Conservation (phyloP, 2,888 invertebrate species). For the Quadriops clusia region DNA sequence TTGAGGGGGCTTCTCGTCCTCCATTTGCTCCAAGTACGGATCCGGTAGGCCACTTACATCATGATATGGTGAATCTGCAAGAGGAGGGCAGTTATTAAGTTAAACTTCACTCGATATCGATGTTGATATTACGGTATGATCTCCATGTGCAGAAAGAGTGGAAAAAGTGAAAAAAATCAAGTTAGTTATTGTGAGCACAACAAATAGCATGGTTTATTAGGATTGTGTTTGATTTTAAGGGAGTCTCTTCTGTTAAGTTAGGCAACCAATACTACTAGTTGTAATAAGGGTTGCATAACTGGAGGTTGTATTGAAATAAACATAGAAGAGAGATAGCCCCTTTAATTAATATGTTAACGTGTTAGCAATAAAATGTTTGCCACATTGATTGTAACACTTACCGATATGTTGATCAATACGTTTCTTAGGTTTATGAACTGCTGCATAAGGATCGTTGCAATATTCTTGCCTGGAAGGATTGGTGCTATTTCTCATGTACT, state of each 20-base stretch:
- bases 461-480: slow-evolving; percentile 80
- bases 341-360: too few relatives aligned
- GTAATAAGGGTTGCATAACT: too few relatives aligned
- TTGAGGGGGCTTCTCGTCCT: slow-evolving; percentile 74
- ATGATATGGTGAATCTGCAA: slow-evolving; percentile 81
- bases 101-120: too few relatives aligned
- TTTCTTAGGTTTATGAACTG: slow-evolving; percentile 83
- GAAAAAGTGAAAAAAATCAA: too few relatives aligned
- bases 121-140: not conserved
- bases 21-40: slow-evolving; percentile 70
- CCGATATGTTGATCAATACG: slow-evolving; percentile 78
- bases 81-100: slow-evolving; percentile 16
- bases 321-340: too few relatives aligned
- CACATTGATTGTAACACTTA: slow-evolving; percentile 42
- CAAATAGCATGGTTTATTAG: too few relatives aligned
- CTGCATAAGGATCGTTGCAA: slow-evolving; percentile 78
- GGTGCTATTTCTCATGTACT: slow-evolving; percentile 64
- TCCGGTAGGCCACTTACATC: slow-evolving; percentile 88
- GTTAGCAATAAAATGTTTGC: too few relatives aligned
- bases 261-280: too few relatives aligned
- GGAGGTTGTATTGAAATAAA: too few relatives aligned
- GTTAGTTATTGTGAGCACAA: too few relatives aligned
- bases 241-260: too few relatives aligned
- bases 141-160: not conserved
- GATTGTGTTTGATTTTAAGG: too few relatives aligned